Percentiles rank a stretch among this genome's conserved stretches.
phyloP scores from a whole-genome alignment of 2,797 vertebrate species.

The Sternotherus odoratus region DNA sequence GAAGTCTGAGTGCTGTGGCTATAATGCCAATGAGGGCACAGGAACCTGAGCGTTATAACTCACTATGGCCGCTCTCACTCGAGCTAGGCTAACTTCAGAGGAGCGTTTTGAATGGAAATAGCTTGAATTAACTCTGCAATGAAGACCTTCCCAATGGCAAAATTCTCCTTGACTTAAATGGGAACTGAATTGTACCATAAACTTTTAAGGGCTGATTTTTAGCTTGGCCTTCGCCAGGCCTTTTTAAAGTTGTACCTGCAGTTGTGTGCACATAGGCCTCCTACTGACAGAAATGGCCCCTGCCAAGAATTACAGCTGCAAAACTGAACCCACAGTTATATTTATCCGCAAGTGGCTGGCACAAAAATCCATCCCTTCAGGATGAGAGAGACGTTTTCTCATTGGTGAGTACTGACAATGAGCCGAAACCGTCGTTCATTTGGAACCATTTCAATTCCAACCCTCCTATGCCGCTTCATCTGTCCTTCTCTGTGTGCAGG shows the following conservation, averaged over 20 bases:
- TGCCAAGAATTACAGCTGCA: neutral
- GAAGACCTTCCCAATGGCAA: neutral
- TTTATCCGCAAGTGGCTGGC: neutral
- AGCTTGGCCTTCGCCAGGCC: accelerated
- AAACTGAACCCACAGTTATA: accelerated
- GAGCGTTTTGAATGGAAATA: accelerated
- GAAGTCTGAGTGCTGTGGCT: neutral
- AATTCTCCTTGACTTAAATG: neutral
- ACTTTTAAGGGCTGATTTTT: neutral
- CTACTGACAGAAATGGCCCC: neutral
- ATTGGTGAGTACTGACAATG: accelerated
- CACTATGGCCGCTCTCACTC: neutral
- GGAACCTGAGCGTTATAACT: neutral
- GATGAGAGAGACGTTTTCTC: neutral
- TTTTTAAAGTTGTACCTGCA: neutral
- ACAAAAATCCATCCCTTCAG: neutral
- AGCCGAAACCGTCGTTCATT: neutral
- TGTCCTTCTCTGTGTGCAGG: neutral
- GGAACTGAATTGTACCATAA: neutral
- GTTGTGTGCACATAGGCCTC: neutral
- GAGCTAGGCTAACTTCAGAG: neutral
- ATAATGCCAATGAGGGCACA: neutral
- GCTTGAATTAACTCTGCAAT: neutral
- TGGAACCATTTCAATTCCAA: neutral
- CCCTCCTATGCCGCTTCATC: neutral